Base-by-base conservation (phyloP, 2,888 invertebrate species). In the Margaritifera margaritifera region DNA sequence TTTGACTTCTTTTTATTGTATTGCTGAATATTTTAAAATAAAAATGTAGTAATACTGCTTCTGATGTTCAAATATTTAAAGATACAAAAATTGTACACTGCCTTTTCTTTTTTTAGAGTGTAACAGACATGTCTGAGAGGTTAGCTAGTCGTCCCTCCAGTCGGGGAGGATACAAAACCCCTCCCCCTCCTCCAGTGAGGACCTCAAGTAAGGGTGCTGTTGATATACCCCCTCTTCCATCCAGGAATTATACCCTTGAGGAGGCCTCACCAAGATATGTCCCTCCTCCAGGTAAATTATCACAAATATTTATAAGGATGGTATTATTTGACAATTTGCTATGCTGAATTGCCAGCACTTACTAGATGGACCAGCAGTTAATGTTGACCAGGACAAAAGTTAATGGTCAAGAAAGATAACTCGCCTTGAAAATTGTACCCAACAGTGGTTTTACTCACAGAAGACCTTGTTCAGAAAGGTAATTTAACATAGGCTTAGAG, bases 181-280 rank as follows among this genome's bases (percentile, higher is more conserved):
- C 86, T 18, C 86, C 85, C 64, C 85, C 85, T 62, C 85, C 85
- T n/a, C 86, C 85, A 51, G 72, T 81, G 25, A 77, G 84, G 50
- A 81, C 82, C 22, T 83, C 86, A 55, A 82, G 83, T 73, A 83
- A 83, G 62, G 80, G 80, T 20, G 79, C 75, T 31, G 78, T 79
- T 18, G 77, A 75, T 72, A 76, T 81, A 62, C 85, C 86, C 25
- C 85, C 85, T 19, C 69, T 86, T 31, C 86, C 86, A 61, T 84
- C 84, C 65, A 74, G 86, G 64, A 85, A 84, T 68, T 86, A 86
- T 58, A 83, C 81, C 54, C 77, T 83, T 55, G 81, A 85, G 72
- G 85, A 85, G 58, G 62, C 66, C 20, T 66, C 75, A 53, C 78
- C 79, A 50, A 66, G 81, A 75, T 85, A 85, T 62, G 82, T 75